phyloP scores from a whole-genome alignment of 2,797 vertebrate species.

The Anguilla megastoma region DNA sequence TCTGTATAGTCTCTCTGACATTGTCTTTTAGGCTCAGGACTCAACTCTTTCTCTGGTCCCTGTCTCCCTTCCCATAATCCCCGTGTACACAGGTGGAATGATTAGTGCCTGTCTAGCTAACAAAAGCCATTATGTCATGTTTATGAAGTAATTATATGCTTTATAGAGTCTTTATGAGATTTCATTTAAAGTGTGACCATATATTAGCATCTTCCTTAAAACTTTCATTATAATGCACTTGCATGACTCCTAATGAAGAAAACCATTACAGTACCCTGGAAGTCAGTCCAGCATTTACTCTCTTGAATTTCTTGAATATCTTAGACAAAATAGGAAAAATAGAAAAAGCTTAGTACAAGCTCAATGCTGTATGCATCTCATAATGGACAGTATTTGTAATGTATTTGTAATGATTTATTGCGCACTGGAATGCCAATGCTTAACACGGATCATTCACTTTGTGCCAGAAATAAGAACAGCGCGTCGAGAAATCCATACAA shows the following conservation, averaged over 20 bases:
- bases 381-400: background rate
- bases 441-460: slow-evolving; percentile 32
- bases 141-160: too few species aligned
- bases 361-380: background rate
- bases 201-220: background rate
- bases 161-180: too few species aligned
- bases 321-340: background rate
- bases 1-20: too few species aligned
- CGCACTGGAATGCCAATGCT: background rate
- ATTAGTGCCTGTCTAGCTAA: too few species aligned
- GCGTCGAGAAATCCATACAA: slow-evolving; percentile 26
- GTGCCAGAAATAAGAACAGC: background rate
- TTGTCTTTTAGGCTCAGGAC: too few species aligned
- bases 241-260: background rate
- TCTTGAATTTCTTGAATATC: background rate
- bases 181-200: background rate
- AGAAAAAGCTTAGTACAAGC: background rate
- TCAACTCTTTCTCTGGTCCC: too few species aligned
- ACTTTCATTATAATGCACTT: background rate
- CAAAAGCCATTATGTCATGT: too few species aligned
- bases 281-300: background rate
- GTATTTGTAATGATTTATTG: slow-evolving; percentile 25
- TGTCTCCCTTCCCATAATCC: too few species aligned
- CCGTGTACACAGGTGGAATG: too few species aligned
- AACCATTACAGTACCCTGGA: background rate